Percentiles rank a stretch among this genome's conserved stretches.
Evolutionary conservation across 2,888 invertebrate species (phyloP).

Genomic region (Hypomecis punctinalis): DNA sequence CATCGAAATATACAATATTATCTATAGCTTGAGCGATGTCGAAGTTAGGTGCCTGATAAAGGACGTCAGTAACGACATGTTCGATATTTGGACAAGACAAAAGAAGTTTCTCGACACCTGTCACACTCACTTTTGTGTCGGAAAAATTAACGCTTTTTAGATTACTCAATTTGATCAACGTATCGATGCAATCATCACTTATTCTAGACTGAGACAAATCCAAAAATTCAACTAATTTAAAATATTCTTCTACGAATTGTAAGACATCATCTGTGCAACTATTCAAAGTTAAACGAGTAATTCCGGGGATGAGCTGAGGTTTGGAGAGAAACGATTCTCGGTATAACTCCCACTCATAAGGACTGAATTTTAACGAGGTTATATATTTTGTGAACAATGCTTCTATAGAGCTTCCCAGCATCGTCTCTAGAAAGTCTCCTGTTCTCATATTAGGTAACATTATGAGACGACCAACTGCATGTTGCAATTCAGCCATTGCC

Average conservation of each 20-base stretch:
- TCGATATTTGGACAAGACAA: background rate
- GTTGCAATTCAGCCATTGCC: background rate
- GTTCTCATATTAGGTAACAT: background rate
- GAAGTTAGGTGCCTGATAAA: too few relatives aligned
- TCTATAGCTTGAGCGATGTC: background rate
- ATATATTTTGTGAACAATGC: background rate
- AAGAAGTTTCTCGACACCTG: background rate
- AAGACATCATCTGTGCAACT: background rate
- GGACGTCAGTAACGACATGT: background rate
- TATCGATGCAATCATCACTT: background rate
- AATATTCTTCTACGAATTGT: background rate
- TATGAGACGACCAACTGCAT: background rate
- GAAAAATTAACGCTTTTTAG: background rate
- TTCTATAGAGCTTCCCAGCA: background rate
- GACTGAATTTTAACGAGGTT: background rate
- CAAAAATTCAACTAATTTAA: background rate
- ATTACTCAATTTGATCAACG: background rate
- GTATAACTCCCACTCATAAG: background rate
- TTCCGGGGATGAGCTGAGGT: background rate
- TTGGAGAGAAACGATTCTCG: background rate
- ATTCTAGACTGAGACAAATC: background rate
- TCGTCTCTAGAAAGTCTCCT: too few relatives aligned
- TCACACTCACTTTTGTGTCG: background rate
- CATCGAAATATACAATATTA: background rate
- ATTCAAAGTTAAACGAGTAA: background rate